Evolutionary conservation across 2,113 vertebrate genomes (phyloP).

Genomic region (Toxostoma redivivum): DNA sequence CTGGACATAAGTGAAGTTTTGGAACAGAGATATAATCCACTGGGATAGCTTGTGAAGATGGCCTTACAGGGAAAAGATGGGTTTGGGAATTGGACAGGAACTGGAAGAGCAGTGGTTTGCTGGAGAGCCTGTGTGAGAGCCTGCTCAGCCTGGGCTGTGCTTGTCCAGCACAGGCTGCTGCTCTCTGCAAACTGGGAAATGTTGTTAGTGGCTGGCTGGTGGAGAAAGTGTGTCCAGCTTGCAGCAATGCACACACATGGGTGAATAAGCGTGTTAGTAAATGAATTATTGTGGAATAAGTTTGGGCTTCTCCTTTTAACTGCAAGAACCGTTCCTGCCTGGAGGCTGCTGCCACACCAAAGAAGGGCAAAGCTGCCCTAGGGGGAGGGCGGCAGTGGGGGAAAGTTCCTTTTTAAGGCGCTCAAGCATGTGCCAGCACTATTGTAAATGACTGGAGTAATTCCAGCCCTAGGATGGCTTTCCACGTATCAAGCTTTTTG

Average conservation of each 20-base stretch:
- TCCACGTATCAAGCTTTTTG: neutral
- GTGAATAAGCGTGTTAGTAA: rapidly evolving
- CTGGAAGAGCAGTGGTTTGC: neutral
- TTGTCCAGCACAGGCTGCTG: neutral
- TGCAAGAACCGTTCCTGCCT: neutral
- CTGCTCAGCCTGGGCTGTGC: neutral
- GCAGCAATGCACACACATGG: neutral
- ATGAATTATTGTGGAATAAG: neutral
- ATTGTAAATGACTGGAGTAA: neutral
- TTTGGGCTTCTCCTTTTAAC: neutral
- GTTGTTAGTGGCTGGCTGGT: neutral
- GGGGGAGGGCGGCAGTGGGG: neutral
- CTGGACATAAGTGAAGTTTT: neutral
- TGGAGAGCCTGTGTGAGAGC: neutral
- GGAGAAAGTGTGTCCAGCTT: neutral
- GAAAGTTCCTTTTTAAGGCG: neutral
- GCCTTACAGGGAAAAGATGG: neutral
- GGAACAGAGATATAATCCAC: neutral
- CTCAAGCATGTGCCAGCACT: neutral
- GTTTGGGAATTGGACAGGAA: neutral
- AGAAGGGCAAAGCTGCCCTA: neutral
- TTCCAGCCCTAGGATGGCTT: neutral
- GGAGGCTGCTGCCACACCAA: neutral
- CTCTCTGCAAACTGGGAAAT: neutral
- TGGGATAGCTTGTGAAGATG: neutral